Conservation (phyloP, 2,113 vertebrate species). For the Chiloscyllium plagiosum region DNA sequence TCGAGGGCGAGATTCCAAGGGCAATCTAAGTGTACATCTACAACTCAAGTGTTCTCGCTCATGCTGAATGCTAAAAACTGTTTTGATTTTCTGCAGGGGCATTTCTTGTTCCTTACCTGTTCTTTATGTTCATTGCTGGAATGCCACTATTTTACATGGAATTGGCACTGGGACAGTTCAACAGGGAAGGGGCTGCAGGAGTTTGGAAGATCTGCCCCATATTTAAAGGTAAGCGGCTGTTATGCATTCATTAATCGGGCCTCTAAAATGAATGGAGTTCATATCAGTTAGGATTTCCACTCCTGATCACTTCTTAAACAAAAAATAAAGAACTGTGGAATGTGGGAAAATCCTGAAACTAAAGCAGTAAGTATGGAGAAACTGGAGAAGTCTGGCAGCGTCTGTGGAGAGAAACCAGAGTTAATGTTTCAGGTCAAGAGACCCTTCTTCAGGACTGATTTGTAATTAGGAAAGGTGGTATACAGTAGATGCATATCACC, state of each 20-base stretch:
- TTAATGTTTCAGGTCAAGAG: no score
- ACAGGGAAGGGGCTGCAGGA: constrained; percentile 75
- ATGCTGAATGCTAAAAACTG: background rate
- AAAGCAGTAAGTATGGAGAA: no score
- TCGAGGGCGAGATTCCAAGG: background rate
- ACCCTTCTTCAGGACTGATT: no score
- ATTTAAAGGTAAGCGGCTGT: constrained; percentile 67
- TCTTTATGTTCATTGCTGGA: constrained; percentile 84
- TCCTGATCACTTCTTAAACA: no score
- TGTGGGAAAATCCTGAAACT: no score
- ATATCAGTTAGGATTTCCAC: background rate
- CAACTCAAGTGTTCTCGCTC: background rate
- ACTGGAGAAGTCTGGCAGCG: no score
- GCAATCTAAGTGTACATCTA: background rate
- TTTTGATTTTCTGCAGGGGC: constrained; percentile 56
- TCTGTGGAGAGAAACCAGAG: no score
- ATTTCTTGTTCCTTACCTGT: constrained; percentile 78
- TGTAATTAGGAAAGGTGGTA: no score
- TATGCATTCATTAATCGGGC: background rate
- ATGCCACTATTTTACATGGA: constrained; percentile 92
- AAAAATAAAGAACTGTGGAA: no score
- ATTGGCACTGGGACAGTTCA: constrained; percentile 78
- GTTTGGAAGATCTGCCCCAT: constrained; percentile 88
- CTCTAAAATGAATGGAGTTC: background rate
- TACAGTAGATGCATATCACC: no score